phyloP scores from a whole-genome alignment of 1,140 invertebrate species.

The Drosophila leontia region DNA sequence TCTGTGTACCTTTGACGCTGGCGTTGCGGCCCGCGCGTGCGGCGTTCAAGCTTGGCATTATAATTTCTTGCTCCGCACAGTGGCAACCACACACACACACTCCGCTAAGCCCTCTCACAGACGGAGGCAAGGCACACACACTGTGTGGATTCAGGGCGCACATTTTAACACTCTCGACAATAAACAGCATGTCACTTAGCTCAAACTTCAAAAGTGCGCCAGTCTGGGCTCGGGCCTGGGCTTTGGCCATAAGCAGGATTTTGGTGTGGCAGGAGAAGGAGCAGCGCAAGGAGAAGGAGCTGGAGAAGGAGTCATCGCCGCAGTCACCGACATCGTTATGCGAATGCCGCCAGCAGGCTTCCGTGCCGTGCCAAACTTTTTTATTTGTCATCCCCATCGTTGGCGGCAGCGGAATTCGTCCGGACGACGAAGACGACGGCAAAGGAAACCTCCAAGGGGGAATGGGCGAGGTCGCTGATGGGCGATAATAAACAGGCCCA shows the following conservation, averaged over 20 bases:
- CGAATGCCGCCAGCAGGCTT: conserved; percentile 80
- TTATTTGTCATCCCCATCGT: conserved; percentile 72
- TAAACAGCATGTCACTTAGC: conserved; percentile 85
- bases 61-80: conserved; percentile 82
- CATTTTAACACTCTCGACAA: conserved; percentile 85
- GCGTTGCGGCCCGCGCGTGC: conserved; percentile 57
- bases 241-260: conserved; percentile 20
- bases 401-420: conserved; percentile 60
- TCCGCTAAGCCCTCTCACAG: conserved; percentile 17
- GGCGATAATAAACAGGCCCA: conserved; percentile 78
- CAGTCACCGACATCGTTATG: conserved; percentile 82
- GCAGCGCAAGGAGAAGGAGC: neutral
- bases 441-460: conserved; percentile 12
- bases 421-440: conserved; percentile 35
- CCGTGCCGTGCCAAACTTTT: conserved; percentile 73
- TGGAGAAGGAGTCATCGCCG: conserved; percentile 48
- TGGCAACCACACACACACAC: conserved; percentile 42
- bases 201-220: conserved; percentile 83
- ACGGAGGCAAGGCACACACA: conserved; percentile 22
- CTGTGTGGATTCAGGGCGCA: conserved; percentile 55
- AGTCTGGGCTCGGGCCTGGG: conserved; percentile 45
- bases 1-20: conserved; percentile 46
- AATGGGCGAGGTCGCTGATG: conserved; percentile 24
- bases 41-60: conserved; percentile 77
- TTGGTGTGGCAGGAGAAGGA: conserved; percentile 2